Base-by-base conservation (phyloP, 53 echinoderm and acorn worm species). In the Actinopyga echinites region DNA sequence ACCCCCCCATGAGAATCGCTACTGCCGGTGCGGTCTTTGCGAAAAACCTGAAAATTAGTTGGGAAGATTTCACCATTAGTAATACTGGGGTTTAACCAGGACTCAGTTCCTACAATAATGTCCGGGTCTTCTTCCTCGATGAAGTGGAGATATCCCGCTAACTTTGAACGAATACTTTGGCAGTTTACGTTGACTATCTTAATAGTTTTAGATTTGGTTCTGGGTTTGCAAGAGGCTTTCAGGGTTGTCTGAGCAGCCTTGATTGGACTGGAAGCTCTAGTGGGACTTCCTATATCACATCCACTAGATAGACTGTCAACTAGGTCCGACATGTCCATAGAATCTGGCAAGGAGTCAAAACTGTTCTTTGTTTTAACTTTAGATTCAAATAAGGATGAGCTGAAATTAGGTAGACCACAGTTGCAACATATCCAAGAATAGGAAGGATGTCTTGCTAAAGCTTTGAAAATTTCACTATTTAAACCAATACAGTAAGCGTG, bases 91-190 rank as follows among this genome's bases (percentile, higher is more conserved):
- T 56, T 65, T 35, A 86, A 31, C 81, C 86, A 90, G 15, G 90
- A 86, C 57, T 90, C 90, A 11, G 90, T 90, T 17, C 65, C 90
- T 24, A 64, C 49, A 10, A 82, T 75, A 1, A 90, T 64, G 56
- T 82, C 90, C 12, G 82, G 83, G 38, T 85, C 53, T 31, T 82
- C 63, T 38, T 35, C 31, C n/a, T 85, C 55, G 7, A 83, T 56
- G 37, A 89, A 45, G 22, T 33, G 30, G 3, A 38, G 29, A 33
- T 79, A 57, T 8, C 44, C 32, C 15, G 85, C 74, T 57, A 65
- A 43, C 45, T 84, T 84, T 5, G 53, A 78, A 61, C 68, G 37
- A n/a, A 75, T 54, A 57, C 83, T 88, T 67, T 87, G 81, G 52
- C 68, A 87, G 71, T 87, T 69, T 4, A 69, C 67, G n/a, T n/a